A percentile compares a stretch with the other conserved stretches of the same genome.
Conservation (phyloP, 2,113 vertebrate genomes). For the Anseranas semipalmata region DNA sequence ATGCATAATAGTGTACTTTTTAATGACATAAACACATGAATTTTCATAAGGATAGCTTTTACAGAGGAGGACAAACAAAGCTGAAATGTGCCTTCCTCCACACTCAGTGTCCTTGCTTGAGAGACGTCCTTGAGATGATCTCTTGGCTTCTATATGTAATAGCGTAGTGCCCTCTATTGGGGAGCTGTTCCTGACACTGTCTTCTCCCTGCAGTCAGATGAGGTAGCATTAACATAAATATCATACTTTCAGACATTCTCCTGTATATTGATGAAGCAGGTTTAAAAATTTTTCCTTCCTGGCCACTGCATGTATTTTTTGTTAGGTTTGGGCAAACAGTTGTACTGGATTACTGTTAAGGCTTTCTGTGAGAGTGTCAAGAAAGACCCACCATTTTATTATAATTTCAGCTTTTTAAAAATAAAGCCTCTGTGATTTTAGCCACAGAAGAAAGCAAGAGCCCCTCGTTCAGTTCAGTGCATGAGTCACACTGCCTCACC, state of each 20-base stretch:
- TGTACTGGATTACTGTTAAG: neutral
- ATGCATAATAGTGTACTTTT: neutral
- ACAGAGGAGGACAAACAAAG: neutral
- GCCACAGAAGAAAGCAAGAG: neutral
- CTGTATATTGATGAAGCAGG: neutral
- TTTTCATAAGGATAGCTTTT: neutral
- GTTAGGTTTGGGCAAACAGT: neutral
- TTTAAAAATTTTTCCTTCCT: neutral
- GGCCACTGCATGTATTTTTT: neutral
- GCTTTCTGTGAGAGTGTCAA: neutral
- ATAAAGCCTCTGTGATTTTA: neutral
- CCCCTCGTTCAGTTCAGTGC: neutral
- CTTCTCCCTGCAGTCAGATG: neutral
- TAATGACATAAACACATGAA: neutral
- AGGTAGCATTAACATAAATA: neutral
- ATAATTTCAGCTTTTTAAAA: neutral
- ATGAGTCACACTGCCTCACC: neutral
- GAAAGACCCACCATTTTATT: neutral
- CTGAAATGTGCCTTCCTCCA: neutral
- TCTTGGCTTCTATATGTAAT: neutral
- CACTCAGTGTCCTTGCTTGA: fast-evolving
- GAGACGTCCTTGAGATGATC: neutral
- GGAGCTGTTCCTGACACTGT: neutral
- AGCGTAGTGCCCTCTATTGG: conserved; percentile 15
- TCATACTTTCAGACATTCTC: fast-evolving